Evolutionary conservation across 2,888 invertebrate species (phyloP), one percentile per base, ranked within the genome.

Genomic region (Ryuthela nishihirai): DNA sequence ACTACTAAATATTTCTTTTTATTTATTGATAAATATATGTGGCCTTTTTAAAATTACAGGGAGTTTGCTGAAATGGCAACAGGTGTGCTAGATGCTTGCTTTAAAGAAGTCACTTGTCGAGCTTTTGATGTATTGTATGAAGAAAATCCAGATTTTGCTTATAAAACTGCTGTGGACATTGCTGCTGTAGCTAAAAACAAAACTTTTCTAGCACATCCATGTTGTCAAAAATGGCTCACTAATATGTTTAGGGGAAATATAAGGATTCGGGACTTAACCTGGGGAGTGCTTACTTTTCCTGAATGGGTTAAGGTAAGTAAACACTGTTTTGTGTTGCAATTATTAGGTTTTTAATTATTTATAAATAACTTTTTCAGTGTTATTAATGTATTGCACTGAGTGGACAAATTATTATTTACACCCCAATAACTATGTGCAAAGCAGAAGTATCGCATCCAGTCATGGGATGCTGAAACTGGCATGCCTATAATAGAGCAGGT

Each of bases 191-290:
- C 74, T 4, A 69, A 72, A 46, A 73, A 74, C 64, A 70, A 72
- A 21, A 70, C 70, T 34, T 75, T 78, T 64, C 70, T 78, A 34
- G 74, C 77, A 10, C 78, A 78, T 65, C 76, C 76, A 4, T 75
- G 75, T 61, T 77, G 76, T 65, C 78, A 78, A 68, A 72, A 74
- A 60, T 77, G 77, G 75, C 69, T 77, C n/a, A 74, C 74, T 9
- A 72, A 73, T 36, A 71, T 74, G 42, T 72, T 77, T 54, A 72
- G 69, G 60, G 75, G 74, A 10, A 66, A 70, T 15, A 70, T 75
- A 24, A 69, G 71, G 29, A 67, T 74, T 6, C 67, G 72, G 26
- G 74, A 74, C 38, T 64, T 73, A 7, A 69, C 68, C 48, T 71
- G 70, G 69, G 71, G 72, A 1, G 49, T 72, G 12, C 63, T 70